Evolutionary conservation across 2,797 vertebrate species (phyloP).

Genomic region (Anguilla anguilla): DNA sequence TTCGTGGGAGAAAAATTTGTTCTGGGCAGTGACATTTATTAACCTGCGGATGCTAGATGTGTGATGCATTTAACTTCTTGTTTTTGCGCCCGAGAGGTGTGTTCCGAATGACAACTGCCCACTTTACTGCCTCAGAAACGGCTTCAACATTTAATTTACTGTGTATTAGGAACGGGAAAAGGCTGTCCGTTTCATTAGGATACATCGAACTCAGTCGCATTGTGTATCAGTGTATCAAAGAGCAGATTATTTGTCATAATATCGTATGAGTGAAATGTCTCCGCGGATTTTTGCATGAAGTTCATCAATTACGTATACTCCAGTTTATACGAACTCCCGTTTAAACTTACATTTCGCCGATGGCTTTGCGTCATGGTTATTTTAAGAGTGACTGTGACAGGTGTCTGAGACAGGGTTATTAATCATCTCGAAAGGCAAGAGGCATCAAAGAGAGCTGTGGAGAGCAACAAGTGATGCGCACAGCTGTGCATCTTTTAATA

Average conservation of each 20-base stretch:
- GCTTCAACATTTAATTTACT: not conserved
- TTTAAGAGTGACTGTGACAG: not conserved
- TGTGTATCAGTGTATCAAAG: not conserved
- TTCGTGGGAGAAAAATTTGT: slow-evolving; percentile 30
- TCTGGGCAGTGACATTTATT: slow-evolving; percentile 42
- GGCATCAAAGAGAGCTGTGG: not conserved
- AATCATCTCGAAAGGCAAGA: not conserved
- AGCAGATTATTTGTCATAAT: not conserved
- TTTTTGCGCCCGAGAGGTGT: slow-evolving; percentile 43
- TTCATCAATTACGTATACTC: not conserved
- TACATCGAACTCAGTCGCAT: not conserved
- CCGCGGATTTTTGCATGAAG: not conserved
- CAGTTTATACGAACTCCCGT: not conserved
- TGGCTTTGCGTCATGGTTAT: not conserved
- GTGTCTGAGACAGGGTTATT: not conserved
- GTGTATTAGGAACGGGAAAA: not conserved
- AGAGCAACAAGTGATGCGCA: not conserved
- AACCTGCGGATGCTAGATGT: slow-evolving; percentile 38
- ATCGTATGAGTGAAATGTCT: not conserved
- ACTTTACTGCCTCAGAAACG: slow-evolving; percentile 26
- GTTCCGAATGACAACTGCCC: slow-evolving; percentile 49
- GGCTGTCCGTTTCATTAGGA: slow-evolving; percentile 22
- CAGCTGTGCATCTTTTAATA: not conserved
- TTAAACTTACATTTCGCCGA: not conserved
- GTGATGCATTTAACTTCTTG: slow-evolving; percentile 40